Evolutionary conservation across 2,797 vertebrate genomes (phyloP).

Genomic region (Eulemur coronatus): DNA sequence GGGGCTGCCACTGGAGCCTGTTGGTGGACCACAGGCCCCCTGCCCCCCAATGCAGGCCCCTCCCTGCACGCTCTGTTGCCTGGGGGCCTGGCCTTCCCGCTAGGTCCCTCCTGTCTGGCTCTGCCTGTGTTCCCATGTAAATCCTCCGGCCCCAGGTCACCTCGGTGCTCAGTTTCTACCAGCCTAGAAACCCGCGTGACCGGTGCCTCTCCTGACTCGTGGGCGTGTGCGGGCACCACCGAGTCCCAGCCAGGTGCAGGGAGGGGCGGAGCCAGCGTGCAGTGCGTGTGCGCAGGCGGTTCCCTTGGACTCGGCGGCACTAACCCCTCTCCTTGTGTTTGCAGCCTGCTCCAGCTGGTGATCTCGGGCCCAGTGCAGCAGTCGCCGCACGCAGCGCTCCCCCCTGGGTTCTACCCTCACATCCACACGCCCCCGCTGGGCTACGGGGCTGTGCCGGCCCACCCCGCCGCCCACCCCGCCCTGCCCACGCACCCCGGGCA

Average conservation of each 20-base stretch:
- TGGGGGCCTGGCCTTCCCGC: not conserved
- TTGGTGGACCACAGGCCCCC: not conserved
- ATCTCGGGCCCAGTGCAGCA: conserved; percentile 95
- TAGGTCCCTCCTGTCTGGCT: not conserved
- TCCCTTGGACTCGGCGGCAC: rapidly evolving
- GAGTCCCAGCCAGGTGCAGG: not conserved
- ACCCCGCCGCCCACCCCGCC: conserved; percentile 84
- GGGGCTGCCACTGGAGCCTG: not conserved
- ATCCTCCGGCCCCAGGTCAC: not conserved
- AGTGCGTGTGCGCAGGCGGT: too few species aligned
- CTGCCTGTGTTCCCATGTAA: rapidly evolving
- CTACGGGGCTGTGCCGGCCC: conserved; percentile 87
- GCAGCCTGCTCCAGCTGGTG: conserved; percentile 97
- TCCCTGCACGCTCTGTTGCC: not conserved
- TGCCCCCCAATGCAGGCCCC: not conserved
- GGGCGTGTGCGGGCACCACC: not conserved
- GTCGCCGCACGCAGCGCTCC: conserved; percentile 84
- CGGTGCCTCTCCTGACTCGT: rapidly evolving
- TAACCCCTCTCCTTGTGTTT: conserved; percentile 60
- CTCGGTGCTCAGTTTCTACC: not conserved
- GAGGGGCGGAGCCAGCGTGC: not conserved
- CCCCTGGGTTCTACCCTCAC: conserved; percentile 92
- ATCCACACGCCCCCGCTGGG: conserved; percentile 93
- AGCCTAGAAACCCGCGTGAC: not conserved
- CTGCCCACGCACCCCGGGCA: conserved; percentile 88